phyloP scores from a whole-genome alignment of 2,888 invertebrate species.

The Synergus gifuensis region DNA sequence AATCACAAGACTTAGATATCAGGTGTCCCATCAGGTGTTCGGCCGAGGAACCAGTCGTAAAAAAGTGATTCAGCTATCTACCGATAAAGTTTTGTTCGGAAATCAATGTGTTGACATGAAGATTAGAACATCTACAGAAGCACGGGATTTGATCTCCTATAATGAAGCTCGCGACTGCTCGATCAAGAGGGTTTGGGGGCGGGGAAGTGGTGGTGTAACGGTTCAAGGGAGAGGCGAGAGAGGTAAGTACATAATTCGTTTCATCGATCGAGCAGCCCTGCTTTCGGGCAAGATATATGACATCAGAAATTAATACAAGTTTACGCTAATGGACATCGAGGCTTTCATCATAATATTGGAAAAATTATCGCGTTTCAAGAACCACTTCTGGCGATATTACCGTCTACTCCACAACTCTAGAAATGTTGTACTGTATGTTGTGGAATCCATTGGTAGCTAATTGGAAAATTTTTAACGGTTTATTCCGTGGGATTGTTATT shows the following conservation, averaged over 20 bases:
- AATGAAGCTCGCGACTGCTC: constrained; percentile 39
- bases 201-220: neutral
- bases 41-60: constrained; percentile 33
- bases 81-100: constrained; percentile 32
- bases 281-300: constrained; percentile 1
- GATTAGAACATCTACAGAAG: constrained; percentile 40
- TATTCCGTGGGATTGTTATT: neutral
- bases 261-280: constrained; percentile 29
- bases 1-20: constrained; percentile 29
- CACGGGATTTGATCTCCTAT: constrained; percentile 36
- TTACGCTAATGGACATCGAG: constrained; percentile 33
- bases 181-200: constrained; percentile 1
- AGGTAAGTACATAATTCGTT: constrained; percentile 37
- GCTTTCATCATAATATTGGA: constrained; percentile 21
- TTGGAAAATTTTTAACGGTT: neutral
- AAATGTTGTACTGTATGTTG: neutral
- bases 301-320: constrained; percentile 33
- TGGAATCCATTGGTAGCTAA: neutral
- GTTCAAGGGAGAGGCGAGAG: constrained; percentile 11
- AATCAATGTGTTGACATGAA: constrained; percentile 36
- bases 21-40: constrained; percentile 31
- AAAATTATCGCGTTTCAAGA: constrained; percentile 21
- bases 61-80: constrained; percentile 36
- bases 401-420: neutral
- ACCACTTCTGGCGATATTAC: constrained; percentile 26